Percentiles rank a stretch among this genome's conserved stretches.
Conservation (phyloP, 2,113 vertebrate genomes). For the Condylura cristata region DNA sequence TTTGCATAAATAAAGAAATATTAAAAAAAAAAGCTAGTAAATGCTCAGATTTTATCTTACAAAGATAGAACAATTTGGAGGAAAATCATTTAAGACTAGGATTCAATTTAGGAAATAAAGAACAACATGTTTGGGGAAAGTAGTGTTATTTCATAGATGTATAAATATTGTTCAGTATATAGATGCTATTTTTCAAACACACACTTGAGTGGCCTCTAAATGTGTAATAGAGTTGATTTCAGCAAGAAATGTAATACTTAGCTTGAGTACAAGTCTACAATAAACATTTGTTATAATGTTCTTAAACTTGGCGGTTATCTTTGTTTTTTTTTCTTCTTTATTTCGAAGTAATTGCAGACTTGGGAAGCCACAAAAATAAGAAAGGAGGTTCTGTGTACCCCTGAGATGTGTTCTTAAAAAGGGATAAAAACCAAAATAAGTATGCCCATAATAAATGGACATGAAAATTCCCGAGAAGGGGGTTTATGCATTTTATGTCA, state of each 20-base stretch:
- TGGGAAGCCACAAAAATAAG: background rate
- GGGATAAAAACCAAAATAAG: background rate
- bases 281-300: background rate
- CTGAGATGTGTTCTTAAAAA: background rate
- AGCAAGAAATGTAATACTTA: background rate
- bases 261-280: background rate
- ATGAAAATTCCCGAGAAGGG: background rate
- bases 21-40: too few relatives aligned
- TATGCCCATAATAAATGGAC: background rate
- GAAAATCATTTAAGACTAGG: background rate
- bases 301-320: background rate
- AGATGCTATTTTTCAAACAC: background rate
- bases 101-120: background rate
- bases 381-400: background rate
- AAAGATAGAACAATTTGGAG: background rate
- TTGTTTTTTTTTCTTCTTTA: background rate
- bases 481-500: background rate
- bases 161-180: background rate
- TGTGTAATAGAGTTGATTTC: background rate
- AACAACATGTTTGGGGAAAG: background rate
- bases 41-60: background rate
- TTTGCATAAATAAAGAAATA: too few relatives aligned
- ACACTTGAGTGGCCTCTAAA: background rate
- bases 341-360: slow-evolving; percentile 4
- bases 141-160: background rate